Percentiles rank a stretch among this genome's conserved stretches.
These are phyloP conservation scores for Nymphicus hollandicus DNA, from an alignment of 2,113 vertebrate species.

Conservation along the genomic window DNA sequence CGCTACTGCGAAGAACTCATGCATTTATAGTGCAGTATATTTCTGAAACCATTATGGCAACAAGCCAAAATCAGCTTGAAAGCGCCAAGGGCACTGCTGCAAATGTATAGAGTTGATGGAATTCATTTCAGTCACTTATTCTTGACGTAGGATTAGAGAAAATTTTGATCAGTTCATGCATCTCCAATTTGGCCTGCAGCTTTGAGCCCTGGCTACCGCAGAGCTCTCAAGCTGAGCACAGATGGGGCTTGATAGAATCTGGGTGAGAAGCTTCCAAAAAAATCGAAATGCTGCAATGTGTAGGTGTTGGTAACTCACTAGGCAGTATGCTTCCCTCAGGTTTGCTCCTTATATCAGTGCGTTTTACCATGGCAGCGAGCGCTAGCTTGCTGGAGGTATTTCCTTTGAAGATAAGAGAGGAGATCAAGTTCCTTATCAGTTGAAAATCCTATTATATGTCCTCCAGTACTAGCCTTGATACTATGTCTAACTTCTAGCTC, in stretches of 20 bases:
- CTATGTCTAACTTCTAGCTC: background rate
- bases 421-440: background rate
- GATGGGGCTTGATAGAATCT: constrained; percentile 46
- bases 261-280: constrained; percentile 41
- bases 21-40: constrained; percentile 38
- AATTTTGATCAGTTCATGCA: constrained; percentile 40
- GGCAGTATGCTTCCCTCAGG: background rate
- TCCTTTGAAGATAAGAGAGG: constrained; percentile 1
- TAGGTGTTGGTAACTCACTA: constrained; percentile 45
- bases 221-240: constrained; percentile 53
- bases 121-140: constrained; percentile 57
- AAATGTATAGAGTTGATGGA: constrained; percentile 29
- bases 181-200: constrained; percentile 53
- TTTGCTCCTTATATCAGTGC: background rate
- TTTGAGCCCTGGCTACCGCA: constrained; percentile 46
- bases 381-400: background rate
- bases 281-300: constrained; percentile 2
- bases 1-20: constrained; percentile 22
- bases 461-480: background rate
- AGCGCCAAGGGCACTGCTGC: background rate
- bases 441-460: background rate
- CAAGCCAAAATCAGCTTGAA: constrained; percentile 35
- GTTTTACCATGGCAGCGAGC: background rate
- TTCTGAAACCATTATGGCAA: constrained; percentile 49
- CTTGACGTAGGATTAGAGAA: constrained; percentile 38